Evolutionary conservation across 1,140 invertebrate genomes (phyloP), one percentile per base, ranked within the genome.

Genomic region (Dicyema japonicum): DNA sequence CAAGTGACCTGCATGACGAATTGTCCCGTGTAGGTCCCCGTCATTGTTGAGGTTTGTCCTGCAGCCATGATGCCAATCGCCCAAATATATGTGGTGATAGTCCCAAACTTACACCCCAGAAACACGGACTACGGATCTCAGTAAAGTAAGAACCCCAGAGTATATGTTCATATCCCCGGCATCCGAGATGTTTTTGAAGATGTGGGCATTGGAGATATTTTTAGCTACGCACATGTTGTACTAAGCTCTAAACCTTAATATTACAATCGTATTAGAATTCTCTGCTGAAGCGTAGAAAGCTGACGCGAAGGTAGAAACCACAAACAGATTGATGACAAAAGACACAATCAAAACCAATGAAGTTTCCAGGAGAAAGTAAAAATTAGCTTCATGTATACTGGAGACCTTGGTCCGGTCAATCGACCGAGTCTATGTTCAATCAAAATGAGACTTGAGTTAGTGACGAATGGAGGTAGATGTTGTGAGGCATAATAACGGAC

Each of bases 401-500:
- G 50, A 50, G 15, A 62, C 59, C 36, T 68, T 62, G 15, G 52
- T 59, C 29, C 72, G 56, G 46, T 80, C 67, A n/a, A n/a, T n/a
- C n/a, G n/a, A n/a, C n/a, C 7, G 9, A 25, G 12, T 7, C 15
- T 17, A 13, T 12, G 24, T 31, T 34, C 35, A 14, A 15, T 21
- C 25, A 24, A 31, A 39, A 42, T 53, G 69, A 67, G 57, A 76
- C 76, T 19, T 30, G n/a, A n/a, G n/a, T n/a, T 26, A 82, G 50
- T 24, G 74, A 72, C 25, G 71, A 76, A 46, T 82, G 72, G 4
- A 82, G 57, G 43, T 78, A 82, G n/a, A 82, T 59, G 56, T 82
- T 85, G 41, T 82, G 75, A 2, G 75, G 74, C 71, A 80, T 82
- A 31, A 82, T 78, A 22, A 82, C 67, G 27, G 75, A 72, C n/a